phyloP scores from a whole-genome alignment of 2,888 invertebrate genomes.

The Andrena flavipes region DNA sequence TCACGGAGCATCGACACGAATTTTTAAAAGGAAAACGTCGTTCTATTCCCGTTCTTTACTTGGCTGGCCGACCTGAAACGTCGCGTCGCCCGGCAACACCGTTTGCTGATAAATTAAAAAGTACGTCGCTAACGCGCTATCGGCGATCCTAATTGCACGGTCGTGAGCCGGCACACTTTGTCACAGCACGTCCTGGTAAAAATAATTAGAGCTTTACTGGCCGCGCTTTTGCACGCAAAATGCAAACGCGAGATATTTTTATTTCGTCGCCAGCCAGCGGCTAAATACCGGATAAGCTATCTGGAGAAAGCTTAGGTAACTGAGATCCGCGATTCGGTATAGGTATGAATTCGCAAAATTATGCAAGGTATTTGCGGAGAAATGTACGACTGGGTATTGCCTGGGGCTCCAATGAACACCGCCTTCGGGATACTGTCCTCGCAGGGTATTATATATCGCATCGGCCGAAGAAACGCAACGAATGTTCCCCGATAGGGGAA shows the following conservation, averaged over 20 bases:
- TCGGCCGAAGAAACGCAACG: slow-evolving; percentile 35
- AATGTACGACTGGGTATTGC: neutral
- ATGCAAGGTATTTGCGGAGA: neutral
- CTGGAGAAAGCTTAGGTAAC: neutral
- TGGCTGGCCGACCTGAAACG: neutral
- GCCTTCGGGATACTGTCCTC: slow-evolving; percentile 24
- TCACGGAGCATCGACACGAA: slow-evolving; percentile 40
- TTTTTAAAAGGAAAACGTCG: slow-evolving; percentile 22
- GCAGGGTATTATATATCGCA: slow-evolving; percentile 57
- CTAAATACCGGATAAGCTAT: slow-evolving; percentile 17
- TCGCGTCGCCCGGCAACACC: slow-evolving; percentile 32
- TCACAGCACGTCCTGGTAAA: slow-evolving; percentile 62
- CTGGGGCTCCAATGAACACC: slow-evolving; percentile 1
- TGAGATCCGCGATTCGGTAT: neutral
- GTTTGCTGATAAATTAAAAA: slow-evolving; percentile 68
- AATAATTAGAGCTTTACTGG: slow-evolving; percentile 66
- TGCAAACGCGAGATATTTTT: slow-evolving; percentile 57
- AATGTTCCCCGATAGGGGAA: slow-evolving; percentile 61
- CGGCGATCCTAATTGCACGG: slow-evolving; percentile 67
- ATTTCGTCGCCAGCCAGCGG: slow-evolving; percentile 29
- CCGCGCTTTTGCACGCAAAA: slow-evolving; percentile 67
- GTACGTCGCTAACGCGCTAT: slow-evolving; percentile 51
- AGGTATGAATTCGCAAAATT: neutral
- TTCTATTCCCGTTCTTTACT: slow-evolving; percentile 11
- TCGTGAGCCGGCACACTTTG: slow-evolving; percentile 68